phyloP scores from a whole-genome alignment of 53 echinoderm and acorn worm genomes.

The Apostichopus leukothele region DNA sequence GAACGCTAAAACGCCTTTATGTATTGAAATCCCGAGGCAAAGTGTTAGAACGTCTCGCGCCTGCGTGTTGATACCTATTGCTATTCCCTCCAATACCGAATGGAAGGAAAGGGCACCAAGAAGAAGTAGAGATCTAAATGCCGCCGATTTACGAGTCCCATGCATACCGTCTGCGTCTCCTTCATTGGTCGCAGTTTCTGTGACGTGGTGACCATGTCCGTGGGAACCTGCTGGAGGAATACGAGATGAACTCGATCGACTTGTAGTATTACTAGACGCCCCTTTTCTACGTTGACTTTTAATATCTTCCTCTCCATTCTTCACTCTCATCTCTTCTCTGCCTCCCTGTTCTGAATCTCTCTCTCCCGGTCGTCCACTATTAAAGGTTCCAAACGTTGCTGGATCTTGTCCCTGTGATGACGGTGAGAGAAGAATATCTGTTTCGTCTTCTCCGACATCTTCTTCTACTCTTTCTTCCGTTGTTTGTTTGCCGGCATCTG shows the following conservation, averaged over 20 bases:
- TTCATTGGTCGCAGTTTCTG: neutral
- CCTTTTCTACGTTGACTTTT: neutral
- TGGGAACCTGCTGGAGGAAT: neutral
- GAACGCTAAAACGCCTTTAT: constrained; percentile 70
- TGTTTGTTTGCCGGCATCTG: neutral
- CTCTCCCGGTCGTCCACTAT: neutral
- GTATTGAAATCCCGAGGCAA: constrained; percentile 66
- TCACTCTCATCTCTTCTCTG: neutral
- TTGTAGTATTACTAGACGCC: neutral
- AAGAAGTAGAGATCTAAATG: constrained; percentile 53
- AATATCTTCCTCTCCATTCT: neutral
- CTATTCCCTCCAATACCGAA: constrained; percentile 72
- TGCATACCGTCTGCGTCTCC: too few relatives aligned
- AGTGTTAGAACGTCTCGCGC: constrained; percentile 51
- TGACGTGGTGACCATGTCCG: neutral
- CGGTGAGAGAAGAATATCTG: neutral
- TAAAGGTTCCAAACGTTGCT: neutral
- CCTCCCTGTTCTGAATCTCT: neutral
- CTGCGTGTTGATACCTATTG: constrained; percentile 56
- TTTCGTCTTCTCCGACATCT: too few relatives aligned
- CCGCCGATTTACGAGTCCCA: neutral
- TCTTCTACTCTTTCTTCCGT: neutral
- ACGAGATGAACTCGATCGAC: neutral
- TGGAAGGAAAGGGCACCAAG: constrained; percentile 66
- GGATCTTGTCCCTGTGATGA: neutral